Percentiles rank a stretch among this genome's conserved stretches.
These are phyloP conservation scores for Campoletis raptor DNA, from an alignment of 2,888 invertebrate species.

Conservation along the genomic window DNA sequence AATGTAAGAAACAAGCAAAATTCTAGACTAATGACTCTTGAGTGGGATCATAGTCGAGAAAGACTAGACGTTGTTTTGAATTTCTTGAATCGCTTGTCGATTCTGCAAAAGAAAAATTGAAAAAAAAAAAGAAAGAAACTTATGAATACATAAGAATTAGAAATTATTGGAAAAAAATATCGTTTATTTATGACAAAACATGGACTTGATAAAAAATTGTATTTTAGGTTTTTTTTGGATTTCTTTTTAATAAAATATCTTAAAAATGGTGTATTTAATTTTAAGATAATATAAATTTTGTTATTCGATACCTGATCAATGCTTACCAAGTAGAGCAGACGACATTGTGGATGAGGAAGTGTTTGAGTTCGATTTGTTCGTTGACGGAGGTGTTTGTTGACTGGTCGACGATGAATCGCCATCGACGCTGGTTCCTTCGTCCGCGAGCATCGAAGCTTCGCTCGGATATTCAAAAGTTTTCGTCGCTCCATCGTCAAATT, in stretches of 20 bases:
- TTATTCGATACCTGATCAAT: constrained; percentile 66
- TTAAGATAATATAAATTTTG: constrained; percentile 4
- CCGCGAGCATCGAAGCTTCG: constrained; percentile 92
- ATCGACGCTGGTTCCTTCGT: constrained; percentile 84
- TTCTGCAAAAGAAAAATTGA: constrained; percentile 69
- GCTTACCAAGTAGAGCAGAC: constrained; percentile 82
- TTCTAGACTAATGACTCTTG: constrained; percentile 73
- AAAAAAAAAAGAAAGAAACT: constrained; percentile 44
- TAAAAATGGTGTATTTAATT: neutral
- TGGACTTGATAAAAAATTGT: neutral
- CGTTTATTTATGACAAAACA: neutral
- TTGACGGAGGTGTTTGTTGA: constrained; percentile 76
- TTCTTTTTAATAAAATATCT: neutral
- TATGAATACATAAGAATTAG: neutral
- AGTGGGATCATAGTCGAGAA: constrained; percentile 71
- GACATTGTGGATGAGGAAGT: constrained; percentile 76
- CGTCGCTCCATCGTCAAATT: constrained; percentile 95
- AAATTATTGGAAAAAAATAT: neutral
- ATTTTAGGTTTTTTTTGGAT: neutral
- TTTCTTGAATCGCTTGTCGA: constrained; percentile 57
- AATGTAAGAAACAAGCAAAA: constrained; percentile 13
- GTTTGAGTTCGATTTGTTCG: constrained; percentile 76
- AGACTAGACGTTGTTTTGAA: constrained; percentile 64
- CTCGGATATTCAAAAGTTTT: constrained; percentile 97
- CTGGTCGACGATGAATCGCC: constrained; percentile 80